These are phyloP conservation scores for Zosterops lateralis DNA, from an alignment of 2,113 vertebrate species.

Conservation along the genomic window DNA sequence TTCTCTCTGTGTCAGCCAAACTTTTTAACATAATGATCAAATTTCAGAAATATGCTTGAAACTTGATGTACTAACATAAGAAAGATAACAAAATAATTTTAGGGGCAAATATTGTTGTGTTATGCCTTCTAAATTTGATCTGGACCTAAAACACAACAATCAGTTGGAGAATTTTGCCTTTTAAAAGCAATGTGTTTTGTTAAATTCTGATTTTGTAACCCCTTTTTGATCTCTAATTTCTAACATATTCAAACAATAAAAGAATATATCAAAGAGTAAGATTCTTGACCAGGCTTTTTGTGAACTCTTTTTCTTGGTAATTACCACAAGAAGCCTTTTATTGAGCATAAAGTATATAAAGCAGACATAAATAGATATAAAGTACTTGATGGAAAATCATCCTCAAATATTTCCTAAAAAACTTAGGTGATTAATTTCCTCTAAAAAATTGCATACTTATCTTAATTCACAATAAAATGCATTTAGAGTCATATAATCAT, in stretches of 20 bases:
- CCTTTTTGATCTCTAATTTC: neutral
- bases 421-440: rapidly evolving
- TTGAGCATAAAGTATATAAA: neutral
- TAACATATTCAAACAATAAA: neutral
- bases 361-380: neutral
- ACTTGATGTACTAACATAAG: neutral
- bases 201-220: neutral
- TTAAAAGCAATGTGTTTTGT: neutral
- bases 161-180: neutral
- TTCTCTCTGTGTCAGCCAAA: neutral
- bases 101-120: neutral
- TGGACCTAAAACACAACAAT: neutral
- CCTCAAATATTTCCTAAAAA: neutral
- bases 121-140: neutral
- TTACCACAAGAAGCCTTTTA: neutral
- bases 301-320: neutral
- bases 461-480: neutral
- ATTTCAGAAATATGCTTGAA: neutral
- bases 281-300: neutral
- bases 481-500: neutral
- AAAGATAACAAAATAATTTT: neutral
- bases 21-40: neutral
- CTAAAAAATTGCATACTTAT: neutral
- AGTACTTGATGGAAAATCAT: neutral
- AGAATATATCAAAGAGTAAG: neutral